Evolutionary conservation across 1,140 invertebrate genomes (phyloP).

Genomic region (Mactra quadrangularis): DNA sequence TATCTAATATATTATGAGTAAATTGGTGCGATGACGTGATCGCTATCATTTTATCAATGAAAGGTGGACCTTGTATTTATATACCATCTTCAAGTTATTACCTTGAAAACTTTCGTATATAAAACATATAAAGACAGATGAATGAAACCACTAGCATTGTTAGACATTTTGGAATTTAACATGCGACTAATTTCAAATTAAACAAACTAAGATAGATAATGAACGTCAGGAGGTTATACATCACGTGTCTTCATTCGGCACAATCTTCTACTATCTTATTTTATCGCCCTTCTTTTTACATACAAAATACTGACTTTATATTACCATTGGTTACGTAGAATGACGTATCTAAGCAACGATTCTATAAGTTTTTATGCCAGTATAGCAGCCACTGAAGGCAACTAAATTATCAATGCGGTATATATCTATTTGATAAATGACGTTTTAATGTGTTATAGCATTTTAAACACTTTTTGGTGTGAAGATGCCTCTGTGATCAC

Average conservation of each 20-base stretch:
- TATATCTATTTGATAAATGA: constrained; percentile 52
- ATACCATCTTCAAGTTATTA: too few relatives aligned
- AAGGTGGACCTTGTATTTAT: too few relatives aligned
- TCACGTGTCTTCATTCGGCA: constrained; percentile 13
- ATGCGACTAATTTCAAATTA: constrained; percentile 26
- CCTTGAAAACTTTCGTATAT: too few relatives aligned
- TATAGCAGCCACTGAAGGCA: not conserved
- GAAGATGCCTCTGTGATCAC: constrained; percentile 43
- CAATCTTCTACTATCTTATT: not conserved
- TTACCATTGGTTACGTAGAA: too few relatives aligned
- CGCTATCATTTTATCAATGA: too few relatives aligned
- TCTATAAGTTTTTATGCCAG: not conserved
- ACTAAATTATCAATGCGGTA: not conserved
- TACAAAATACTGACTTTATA: constrained; percentile 20
- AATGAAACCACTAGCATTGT: too few relatives aligned
- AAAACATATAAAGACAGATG: too few relatives aligned
- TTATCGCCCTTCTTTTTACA: constrained; percentile 24
- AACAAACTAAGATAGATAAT: constrained; percentile 26
- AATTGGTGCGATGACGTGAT: too few relatives aligned
- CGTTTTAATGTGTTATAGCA: constrained; percentile 55
- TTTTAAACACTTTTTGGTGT: constrained; percentile 59
- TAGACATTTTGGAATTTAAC: not conserved
- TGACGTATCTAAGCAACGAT: too few relatives aligned
- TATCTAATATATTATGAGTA: too few relatives aligned
- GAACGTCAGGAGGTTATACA: constrained; percentile 19